Percentiles rank a stretch among this genome's conserved stretches.
phyloP scores from a whole-genome alignment of 2,888 invertebrate species.

The Drosophila neotestacea region DNA sequence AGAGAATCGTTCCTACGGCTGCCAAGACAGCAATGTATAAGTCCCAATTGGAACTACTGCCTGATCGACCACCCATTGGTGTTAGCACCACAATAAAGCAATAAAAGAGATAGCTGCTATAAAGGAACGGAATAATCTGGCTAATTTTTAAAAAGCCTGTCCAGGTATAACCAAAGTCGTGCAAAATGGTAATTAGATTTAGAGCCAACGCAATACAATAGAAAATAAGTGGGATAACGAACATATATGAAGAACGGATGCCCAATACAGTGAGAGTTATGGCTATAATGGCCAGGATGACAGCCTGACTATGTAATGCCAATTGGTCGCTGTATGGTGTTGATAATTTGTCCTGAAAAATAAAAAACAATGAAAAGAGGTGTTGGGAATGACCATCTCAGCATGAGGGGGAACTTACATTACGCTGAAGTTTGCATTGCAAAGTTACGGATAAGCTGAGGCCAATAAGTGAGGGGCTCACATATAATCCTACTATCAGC shows the following conservation, averaged over 20 bases:
- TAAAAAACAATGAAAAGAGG: not conserved
- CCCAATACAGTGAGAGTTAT: slow-evolving; percentile 62
- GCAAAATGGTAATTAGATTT: slow-evolving; percentile 76
- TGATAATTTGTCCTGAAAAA: slow-evolving; percentile 70
- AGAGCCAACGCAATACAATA: slow-evolving; percentile 72
- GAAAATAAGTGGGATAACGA: slow-evolving; percentile 77
- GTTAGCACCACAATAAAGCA: slow-evolving; percentile 86
- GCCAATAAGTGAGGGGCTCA: slow-evolving; percentile 82
- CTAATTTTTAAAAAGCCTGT: slow-evolving; percentile 77
- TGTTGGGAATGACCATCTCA: not conserved
- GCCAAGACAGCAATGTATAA: slow-evolving; percentile 85
- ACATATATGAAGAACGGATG: slow-evolving; percentile 78
- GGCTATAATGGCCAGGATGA: slow-evolving; percentile 67
- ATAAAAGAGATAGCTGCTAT: slow-evolving; percentile 85
- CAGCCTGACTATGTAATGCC: slow-evolving; percentile 79
- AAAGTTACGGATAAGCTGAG: slow-evolving; percentile 75
- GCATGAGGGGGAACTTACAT: slow-evolving; percentile 57
- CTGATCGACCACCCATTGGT: slow-evolving; percentile 87
- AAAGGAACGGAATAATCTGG: slow-evolving; percentile 85
- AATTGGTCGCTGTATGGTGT: slow-evolving; percentile 76
- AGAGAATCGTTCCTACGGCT: slow-evolving; percentile 75
- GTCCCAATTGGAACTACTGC: slow-evolving; percentile 86
- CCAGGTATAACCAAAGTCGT: slow-evolving; percentile 76
- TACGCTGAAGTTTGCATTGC: slow-evolving; percentile 73
- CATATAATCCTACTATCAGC: slow-evolving; percentile 85